Conservation (phyloP, 2,888 invertebrate species). For the Pandemis corylana region DNA sequence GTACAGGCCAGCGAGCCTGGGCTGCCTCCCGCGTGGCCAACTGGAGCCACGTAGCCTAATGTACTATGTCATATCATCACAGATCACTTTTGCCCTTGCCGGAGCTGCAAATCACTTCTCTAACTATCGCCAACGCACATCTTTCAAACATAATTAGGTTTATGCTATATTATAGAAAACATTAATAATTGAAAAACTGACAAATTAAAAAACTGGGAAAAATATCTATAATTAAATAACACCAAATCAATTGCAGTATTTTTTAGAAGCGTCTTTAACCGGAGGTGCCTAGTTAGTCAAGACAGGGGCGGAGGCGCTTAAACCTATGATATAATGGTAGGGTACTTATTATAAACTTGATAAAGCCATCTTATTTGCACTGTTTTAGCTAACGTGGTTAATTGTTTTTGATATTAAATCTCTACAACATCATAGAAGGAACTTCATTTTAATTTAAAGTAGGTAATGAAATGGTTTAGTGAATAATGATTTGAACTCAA, state of each 20-base stretch:
- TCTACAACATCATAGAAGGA: conserved; percentile 72
- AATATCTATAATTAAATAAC: not conserved
- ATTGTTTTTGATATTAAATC: conserved; percentile 53
- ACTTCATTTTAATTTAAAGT: conserved; percentile 58
- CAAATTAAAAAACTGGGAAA: not conserved
- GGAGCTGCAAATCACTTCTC: conserved; percentile 58
- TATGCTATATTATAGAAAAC: not conserved
- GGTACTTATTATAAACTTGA: not conserved
- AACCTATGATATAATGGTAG: not conserved
- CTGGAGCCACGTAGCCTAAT: conserved; percentile 69
- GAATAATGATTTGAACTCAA: too few relatives aligned
- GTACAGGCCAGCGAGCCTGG: conserved; percentile 41
- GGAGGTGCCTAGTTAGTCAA: conserved; percentile 13
- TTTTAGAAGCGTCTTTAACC: not conserved
- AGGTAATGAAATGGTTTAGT: conserved; percentile 27
- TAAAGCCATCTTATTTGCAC: conserved; percentile 13
- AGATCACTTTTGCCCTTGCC: conserved; percentile 78
- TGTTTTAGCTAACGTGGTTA: conserved; percentile 1
- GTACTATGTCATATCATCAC: conserved; percentile 81
- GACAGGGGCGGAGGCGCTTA: not conserved
- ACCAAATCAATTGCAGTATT: not conserved
- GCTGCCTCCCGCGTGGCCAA: conserved; percentile 48
- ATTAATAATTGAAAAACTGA: not conserved
- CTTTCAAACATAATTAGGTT: not conserved
- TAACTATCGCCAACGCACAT: not conserved